Percentiles rank a stretch among this genome's conserved stretches.
Conservation (phyloP, 2,797 vertebrate genomes). For the Pogoniulus pusillus region DNA sequence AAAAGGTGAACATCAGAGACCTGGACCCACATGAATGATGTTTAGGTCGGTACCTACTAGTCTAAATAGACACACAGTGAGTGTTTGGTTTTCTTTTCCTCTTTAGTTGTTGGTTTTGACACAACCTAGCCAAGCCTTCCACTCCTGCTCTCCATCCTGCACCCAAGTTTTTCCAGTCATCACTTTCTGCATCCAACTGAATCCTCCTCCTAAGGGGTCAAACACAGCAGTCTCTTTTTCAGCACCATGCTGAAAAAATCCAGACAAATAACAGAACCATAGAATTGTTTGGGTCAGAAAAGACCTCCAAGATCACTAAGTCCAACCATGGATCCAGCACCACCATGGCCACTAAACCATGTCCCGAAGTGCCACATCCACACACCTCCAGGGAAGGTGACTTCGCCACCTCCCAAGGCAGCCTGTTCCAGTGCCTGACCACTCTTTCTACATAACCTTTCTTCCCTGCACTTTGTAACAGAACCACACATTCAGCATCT, state of each 20-base stretch:
- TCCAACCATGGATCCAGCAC: too few relatives aligned
- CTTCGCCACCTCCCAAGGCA: too few relatives aligned
- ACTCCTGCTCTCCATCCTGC: background rate
- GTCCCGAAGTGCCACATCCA: too few relatives aligned
- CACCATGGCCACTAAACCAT: too few relatives aligned
- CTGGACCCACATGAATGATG: background rate
- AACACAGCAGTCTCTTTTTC: background rate
- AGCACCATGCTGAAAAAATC: background rate
- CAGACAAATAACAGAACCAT: too few relatives aligned
- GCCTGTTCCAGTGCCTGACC: too few relatives aligned
- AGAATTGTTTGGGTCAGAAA: too few relatives aligned
- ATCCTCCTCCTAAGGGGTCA: background rate
- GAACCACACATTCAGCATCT: background rate
- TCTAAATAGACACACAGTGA: background rate
- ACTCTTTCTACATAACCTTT: background rate
- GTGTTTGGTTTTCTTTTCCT: background rate
- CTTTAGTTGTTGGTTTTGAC: background rate
- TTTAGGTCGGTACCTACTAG: background rate
- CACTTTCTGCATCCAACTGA: background rate
- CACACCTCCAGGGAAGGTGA: too few relatives aligned
- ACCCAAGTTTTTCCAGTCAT: background rate
- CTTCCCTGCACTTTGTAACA: background rate
- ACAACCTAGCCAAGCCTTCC: background rate
- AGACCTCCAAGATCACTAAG: too few relatives aligned
- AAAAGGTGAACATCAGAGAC: background rate